A percentile compares a stretch with the other conserved stretches of the same genome.
phyloP scores from a whole-genome alignment of 2,113 vertebrate species.

The Glaucidium brasilianum region DNA sequence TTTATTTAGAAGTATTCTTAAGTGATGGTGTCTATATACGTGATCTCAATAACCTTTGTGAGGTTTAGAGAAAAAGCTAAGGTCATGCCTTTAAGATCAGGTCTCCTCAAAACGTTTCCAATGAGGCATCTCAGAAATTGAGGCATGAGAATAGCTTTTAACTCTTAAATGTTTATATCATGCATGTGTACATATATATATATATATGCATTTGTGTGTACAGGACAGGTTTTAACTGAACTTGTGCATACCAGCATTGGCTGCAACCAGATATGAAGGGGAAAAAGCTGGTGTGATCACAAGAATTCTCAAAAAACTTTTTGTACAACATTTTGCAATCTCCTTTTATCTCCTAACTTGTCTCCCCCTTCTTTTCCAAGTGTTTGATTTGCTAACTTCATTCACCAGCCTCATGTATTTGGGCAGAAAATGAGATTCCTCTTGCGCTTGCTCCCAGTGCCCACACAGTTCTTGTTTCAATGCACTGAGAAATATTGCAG shows the following conservation, averaged over 20 bases:
- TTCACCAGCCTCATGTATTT: constrained; percentile 25
- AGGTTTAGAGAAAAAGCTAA: neutral
- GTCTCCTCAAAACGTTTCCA: neutral
- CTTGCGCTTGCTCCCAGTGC: constrained; percentile 18
- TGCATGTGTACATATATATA: neutral
- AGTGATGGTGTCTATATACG: neutral
- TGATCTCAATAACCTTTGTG: neutral
- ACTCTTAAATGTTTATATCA: neutral
- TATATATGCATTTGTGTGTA: neutral
- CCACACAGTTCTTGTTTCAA: constrained; percentile 8
- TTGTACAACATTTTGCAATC: neutral
- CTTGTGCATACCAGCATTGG: neutral
- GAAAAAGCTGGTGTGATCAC: neutral
- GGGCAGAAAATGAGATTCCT: constrained; percentile 50
- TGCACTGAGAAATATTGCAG: neutral
- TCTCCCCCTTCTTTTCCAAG: neutral
- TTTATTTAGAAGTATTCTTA: neutral
- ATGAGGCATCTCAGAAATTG: neutral
- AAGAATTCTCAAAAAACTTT: neutral
- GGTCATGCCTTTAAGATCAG: neutral
- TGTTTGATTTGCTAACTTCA: neutral
- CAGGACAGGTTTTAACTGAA: neutral
- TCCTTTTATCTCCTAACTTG: neutral
- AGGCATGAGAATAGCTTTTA: neutral
- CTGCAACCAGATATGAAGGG: neutral